Conservation (phyloP, 2,888 invertebrate species). For the Catocala nupta region DNA sequence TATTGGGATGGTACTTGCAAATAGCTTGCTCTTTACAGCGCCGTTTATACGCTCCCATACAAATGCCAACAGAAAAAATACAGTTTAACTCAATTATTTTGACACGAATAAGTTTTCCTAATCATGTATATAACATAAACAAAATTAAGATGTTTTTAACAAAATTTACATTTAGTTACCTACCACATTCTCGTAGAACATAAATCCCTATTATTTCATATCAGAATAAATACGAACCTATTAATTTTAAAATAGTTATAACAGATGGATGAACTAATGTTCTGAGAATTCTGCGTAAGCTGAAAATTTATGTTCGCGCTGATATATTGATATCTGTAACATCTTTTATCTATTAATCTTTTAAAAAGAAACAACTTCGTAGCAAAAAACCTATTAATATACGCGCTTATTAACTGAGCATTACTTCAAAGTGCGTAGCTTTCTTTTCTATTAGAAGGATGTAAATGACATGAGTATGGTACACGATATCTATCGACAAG, state of each 20-base stretch:
- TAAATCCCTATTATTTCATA: conserved; percentile 15
- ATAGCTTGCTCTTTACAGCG: conserved; percentile 21
- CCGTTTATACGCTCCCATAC: conserved; percentile 3
- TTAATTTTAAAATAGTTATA: conserved; percentile 38
- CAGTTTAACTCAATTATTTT: no score
- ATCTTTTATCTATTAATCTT: conserved; percentile 48
- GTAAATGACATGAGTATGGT: conserved; percentile 39
- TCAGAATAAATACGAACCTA: conserved; percentile 27
- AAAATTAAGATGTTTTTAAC: not conserved
- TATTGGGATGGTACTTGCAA: conserved; percentile 31
- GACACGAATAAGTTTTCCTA: not conserved
- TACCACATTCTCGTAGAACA: conserved; percentile 3
- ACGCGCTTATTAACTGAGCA: conserved; percentile 1
- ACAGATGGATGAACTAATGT: conserved; percentile 41
- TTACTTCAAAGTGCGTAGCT: not conserved
- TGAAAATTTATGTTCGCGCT: conserved; percentile 38
- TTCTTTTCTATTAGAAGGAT: conserved; percentile 29
- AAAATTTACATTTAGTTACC: conserved; percentile 3
- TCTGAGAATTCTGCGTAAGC: conserved; percentile 31
- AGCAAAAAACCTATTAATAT: conserved; percentile 5
- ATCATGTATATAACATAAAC: not conserved
- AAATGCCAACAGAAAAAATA: conserved; percentile 26
- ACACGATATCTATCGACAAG: conserved; percentile 42
- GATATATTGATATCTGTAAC: conserved; percentile 44
- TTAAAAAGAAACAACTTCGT: not conserved